Base-by-base conservation (phyloP, 1,140 invertebrate species). In the Chymomyza costata region DNA sequence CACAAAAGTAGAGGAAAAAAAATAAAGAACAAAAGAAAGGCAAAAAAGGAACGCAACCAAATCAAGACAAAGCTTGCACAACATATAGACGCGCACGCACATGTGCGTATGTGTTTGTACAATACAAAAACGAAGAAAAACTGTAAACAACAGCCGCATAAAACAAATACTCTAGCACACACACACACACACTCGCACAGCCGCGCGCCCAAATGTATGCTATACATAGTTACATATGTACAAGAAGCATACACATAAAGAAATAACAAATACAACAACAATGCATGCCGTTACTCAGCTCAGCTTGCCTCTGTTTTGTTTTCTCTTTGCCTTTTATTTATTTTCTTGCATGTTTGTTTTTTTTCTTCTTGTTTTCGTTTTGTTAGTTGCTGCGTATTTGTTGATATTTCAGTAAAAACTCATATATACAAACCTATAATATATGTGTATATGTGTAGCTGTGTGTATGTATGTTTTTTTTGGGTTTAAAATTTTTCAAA, bases 111-210 rank as follows among this genome's bases (percentile, higher is more conserved):
- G 31, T 66, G 49, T 60, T 76, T 64, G 50, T 43, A 71, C 63
- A 80, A 73, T 80, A 71, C 59, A 54, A 54, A 67, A 66, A 56
- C 64, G n/a, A n/a, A n/a, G n/a, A n/a, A n/a, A n/a, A n/a, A n/a
- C n/a, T n/a, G 54, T 53, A 64, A 67, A 82, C 65, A 82, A 76
- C 67, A 74, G 45, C 62, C 39, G 59, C 21, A 59, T 47, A 64
- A 53, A 57, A 59, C 63, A 68, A 67, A 67, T 65, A 60, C 58
- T 41, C 19, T 57, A 35, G 31, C 21, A 57, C 16, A 3, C 38
- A 11, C 44, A 30, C 17, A 11, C n/a, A 47, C 45, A 37, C 14
- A 47, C 45, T 35, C 2, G 14, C 45, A 14, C 17, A 5, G 32
- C 17, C 35, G 43, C 53, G 57, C 50, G 35, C 17, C 17, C 57